phyloP scores from a whole-genome alignment of 2,797 vertebrate genomes.

The Xenentodon cancila region DNA sequence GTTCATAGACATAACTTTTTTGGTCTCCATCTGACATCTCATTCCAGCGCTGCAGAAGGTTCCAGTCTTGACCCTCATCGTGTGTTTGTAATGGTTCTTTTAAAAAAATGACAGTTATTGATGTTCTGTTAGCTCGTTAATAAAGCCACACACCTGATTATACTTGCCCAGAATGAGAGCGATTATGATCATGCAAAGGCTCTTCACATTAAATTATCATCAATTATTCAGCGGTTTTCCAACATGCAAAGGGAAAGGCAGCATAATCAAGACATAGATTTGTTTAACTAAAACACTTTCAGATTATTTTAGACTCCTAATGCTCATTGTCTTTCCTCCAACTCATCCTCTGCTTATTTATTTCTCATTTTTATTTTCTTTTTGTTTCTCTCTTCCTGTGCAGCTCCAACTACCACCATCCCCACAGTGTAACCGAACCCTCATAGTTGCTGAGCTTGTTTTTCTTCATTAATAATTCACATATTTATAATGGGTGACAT shows the following conservation, averaged over 20 bases:
- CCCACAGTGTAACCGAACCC: conserved; percentile 46
- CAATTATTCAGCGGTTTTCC: conserved; percentile 23
- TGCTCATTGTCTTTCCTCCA: conserved; percentile 25
- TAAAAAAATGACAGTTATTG: too few relatives aligned
- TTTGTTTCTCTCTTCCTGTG: conserved; percentile 35
- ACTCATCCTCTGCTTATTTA: conserved; percentile 17
- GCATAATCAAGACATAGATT: conserved; percentile 42
- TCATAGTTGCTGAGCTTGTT: conserved; percentile 46
- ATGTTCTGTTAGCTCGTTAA: too few relatives aligned
- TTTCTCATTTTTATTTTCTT: conserved; percentile 49
- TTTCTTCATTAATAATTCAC: conserved; percentile 60
- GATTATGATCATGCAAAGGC: too few relatives aligned
- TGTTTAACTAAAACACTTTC: conserved; percentile 36
- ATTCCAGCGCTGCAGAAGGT: too few relatives aligned
- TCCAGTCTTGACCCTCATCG: too few relatives aligned
- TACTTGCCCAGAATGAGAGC: too few relatives aligned
- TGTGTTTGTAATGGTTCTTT: too few relatives aligned
- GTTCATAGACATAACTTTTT: too few relatives aligned
- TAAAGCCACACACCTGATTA: too few relatives aligned
- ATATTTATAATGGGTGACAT: conserved; percentile 41
- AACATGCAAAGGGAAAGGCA: conserved; percentile 44
- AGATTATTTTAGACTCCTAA: conserved; percentile 14
- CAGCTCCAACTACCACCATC: conserved; percentile 8
- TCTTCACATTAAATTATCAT: too few relatives aligned
- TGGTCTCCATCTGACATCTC: too few relatives aligned